These are phyloP conservation scores for Drosophila ironensis DNA, from an alignment of 1,140 invertebrate species.

Conservation along the genomic window DNA sequence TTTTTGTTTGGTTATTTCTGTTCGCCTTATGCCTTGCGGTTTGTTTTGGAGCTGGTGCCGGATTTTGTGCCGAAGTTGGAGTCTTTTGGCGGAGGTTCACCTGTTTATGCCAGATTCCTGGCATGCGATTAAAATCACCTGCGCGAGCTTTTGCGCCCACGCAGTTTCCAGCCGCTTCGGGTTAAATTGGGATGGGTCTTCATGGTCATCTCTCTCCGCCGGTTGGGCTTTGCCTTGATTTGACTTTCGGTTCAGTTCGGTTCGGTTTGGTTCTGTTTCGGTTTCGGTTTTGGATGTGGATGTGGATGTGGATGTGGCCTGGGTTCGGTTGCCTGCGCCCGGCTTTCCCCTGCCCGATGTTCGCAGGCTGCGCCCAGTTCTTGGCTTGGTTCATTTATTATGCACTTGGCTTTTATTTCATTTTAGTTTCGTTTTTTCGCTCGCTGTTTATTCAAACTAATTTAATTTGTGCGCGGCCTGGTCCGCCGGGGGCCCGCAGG, in stretches of 20 bases:
- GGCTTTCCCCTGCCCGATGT: conserved; percentile 30
- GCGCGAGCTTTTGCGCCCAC: conserved; percentile 78
- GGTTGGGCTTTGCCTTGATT: conserved; percentile 48
- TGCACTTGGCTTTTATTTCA: conserved; percentile 59
- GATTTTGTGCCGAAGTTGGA: conserved; percentile 29
- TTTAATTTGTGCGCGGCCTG: conserved; percentile 73
- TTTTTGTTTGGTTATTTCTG: conserved; percentile 20
- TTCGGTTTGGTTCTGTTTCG: conserved; percentile 16
- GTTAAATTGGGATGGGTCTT: conserved; percentile 52
- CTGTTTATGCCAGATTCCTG: conserved; percentile 81
- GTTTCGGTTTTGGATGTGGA: conserved; percentile 6
- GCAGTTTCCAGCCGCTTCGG: conserved; percentile 48
- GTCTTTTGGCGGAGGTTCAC: conserved; percentile 66
- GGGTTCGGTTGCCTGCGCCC: conserved; percentile 19
- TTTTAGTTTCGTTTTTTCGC: conserved; percentile 43
- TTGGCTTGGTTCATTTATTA: conserved; percentile 70
- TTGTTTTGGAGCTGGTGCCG: conserved; percentile 30
- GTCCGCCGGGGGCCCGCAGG: conserved; percentile 63
- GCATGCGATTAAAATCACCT: conserved; percentile 82
- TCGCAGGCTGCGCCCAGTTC: conserved; percentile 59
- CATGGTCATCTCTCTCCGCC: conserved; percentile 10
- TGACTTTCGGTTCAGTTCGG: conserved; percentile 23
- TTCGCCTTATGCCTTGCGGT: conserved; percentile 47
- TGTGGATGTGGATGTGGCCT: too few relatives aligned
- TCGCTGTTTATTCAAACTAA: conserved; percentile 80